Conservation (phyloP, 2,113 vertebrate genomes). For the Speoplatyrhinus poulsoni region DNA sequence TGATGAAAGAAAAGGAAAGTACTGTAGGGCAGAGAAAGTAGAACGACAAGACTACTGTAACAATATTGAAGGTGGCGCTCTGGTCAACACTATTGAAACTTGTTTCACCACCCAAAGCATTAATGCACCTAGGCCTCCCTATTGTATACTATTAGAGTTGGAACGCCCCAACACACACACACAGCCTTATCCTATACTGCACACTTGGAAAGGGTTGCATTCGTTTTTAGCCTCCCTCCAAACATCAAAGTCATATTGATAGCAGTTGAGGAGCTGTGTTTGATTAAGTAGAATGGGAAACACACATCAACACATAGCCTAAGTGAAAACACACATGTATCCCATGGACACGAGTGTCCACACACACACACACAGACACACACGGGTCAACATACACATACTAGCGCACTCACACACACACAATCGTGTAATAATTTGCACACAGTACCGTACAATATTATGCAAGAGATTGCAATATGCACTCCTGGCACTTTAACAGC, state of each 20-base stretch:
- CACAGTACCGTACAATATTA: conserved; percentile 9
- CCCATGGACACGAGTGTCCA: conserved; percentile 3
- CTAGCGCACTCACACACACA: neutral
- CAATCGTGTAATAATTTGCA: neutral
- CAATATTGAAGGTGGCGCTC: too few species aligned
- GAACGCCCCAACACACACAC: neutral
- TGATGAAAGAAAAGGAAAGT: too few species aligned
- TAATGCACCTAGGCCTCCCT: too few species aligned
- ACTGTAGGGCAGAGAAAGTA: too few species aligned
- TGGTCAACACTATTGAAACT: too few species aligned
- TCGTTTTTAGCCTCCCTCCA: conserved; percentile 2
- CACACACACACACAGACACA: conserved; percentile 8
- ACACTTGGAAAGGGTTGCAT: neutral
- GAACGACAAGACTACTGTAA: too few species aligned
- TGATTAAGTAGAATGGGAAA: conserved; percentile 52
- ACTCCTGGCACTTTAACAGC: neutral
- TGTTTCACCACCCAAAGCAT: too few species aligned
- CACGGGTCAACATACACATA: neutral
- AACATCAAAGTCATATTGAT: conserved; percentile 58
- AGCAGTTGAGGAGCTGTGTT: conserved; percentile 43
- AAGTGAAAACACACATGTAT: conserved; percentile 10
- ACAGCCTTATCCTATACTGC: neutral
- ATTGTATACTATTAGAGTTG: too few species aligned
- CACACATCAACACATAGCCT: conserved; percentile 24
- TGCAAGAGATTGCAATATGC: conserved; percentile 40